phyloP scores from a whole-genome alignment of 2,888 invertebrate species.

The Lasioglossum malachurum region DNA sequence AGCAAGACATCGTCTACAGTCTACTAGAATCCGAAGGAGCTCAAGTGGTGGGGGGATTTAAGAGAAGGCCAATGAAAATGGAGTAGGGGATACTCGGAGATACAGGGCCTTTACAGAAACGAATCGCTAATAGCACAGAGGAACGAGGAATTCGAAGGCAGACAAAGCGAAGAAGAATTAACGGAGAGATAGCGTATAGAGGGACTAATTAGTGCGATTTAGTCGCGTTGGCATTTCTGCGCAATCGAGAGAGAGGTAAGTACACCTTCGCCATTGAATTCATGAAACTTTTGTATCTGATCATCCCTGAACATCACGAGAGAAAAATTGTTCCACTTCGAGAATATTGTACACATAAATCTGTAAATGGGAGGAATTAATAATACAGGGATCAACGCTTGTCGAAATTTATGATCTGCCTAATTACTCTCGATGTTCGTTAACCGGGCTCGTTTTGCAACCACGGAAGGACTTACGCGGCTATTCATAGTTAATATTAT shows the following conservation, averaged over 20 bases:
- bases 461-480: slow-evolving; percentile 20
- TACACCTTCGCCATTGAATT: neutral
- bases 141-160: neutral
- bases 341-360: neutral
- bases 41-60: neutral
- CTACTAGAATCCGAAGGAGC: neutral
- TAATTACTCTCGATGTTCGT: slow-evolving; percentile 36
- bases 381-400: neutral
- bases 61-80: neutral
- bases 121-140: neutral
- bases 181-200: neutral
- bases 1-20: neutral
- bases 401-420: neutral
- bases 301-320: neutral
- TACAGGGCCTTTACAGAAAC: neutral
- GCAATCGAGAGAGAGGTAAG: neutral
- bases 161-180: neutral
- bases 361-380: neutral
- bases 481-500: slow-evolving; percentile 28
- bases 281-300: too few species aligned
- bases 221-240: neutral
- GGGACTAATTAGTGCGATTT: neutral
- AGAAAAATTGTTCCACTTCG: neutral
- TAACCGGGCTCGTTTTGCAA: slow-evolving; percentile 22
- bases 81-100: neutral